Conservation (phyloP, 2,113 vertebrate species). For the Lycocorax pyrrhopterus region DNA sequence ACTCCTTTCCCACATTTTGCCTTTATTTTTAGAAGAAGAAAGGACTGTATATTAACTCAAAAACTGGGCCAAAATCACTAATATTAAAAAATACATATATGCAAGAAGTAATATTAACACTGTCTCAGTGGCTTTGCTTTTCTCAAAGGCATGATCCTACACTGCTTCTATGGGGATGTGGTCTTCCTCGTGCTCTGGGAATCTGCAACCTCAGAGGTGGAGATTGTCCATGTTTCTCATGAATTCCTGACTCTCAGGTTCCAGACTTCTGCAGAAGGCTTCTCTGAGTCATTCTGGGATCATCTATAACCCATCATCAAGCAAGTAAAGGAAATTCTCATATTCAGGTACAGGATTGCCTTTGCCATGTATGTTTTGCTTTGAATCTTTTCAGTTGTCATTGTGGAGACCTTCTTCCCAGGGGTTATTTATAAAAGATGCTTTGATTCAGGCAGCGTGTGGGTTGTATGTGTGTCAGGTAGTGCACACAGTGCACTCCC, state of each 20-base stretch:
- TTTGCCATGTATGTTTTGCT: not conserved
- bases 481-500: not conserved
- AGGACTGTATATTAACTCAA: not conserved
- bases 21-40: not conserved
- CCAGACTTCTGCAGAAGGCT: not conserved
- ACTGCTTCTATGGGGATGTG: rapidly evolving
- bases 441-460: slow-evolving; percentile 2
- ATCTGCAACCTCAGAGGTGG: not conserved
- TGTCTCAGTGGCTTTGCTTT: not conserved
- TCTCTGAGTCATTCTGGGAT: not conserved
- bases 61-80: not conserved
- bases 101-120: not conserved
- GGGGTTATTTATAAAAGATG: slow-evolving; percentile 29
- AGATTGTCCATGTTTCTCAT: not conserved
- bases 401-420: not conserved
- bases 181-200: not conserved
- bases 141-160: not conserved
- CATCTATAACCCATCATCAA: not conserved
- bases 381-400: not conserved
- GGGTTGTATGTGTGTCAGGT: not conserved
- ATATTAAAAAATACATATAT: not conserved
- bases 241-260: not conserved
- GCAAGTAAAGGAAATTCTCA: not conserved
- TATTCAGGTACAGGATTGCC: not conserved
- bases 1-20: not conserved